Base-by-base conservation (phyloP, 2,888 invertebrate genomes). In the Nomada fucata region DNA sequence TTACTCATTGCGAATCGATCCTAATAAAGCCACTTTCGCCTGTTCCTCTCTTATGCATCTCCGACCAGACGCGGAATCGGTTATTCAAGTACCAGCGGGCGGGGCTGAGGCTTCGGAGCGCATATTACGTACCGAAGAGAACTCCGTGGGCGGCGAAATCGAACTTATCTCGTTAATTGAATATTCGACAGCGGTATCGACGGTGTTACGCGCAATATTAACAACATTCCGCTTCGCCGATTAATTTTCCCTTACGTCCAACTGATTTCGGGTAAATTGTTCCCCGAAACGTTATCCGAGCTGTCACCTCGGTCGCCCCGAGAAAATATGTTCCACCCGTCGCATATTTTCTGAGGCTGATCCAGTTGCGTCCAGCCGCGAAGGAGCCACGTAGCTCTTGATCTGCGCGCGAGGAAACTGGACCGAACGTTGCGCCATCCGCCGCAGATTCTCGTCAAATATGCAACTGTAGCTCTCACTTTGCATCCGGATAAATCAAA, bases 11-110 rank as follows among this genome's bases (percentile, higher is more conserved):
- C 80, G 26, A 80, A 67, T 82, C 80, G 70, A 86, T 81, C 88
- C 84, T 81, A 87, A 87, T 88, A 87, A 88, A 88, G 82, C 55
- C 78, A 88, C 87, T 87, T 87, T 87, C 87, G 88, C 86, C 82
- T 36, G 75, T 72, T 70, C 36, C 64, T 44, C 61, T 57, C 3
- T 42, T 57, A 63, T 52, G 23, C 55, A n/a, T 13, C 67, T n/a
- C 7, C 4, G 20, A 55, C 20, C 59, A 5, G 36, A 7, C 23
- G n/a, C 15, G 15, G 61, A 23, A 18, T 23, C 53, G 36, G 7
- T 11, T 50, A 7, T 50, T 50, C 23, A 7, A 15, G 2, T 1
- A 23, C 15, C 2, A 5, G 50, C 18, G 7, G 18, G 18, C 18
- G 50, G 18, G 50, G 18, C 18, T 18, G 18, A 15, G 1, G 15